phyloP scores from a whole-genome alignment of 2,888 invertebrate species.

The Rosalia funebris region DNA sequence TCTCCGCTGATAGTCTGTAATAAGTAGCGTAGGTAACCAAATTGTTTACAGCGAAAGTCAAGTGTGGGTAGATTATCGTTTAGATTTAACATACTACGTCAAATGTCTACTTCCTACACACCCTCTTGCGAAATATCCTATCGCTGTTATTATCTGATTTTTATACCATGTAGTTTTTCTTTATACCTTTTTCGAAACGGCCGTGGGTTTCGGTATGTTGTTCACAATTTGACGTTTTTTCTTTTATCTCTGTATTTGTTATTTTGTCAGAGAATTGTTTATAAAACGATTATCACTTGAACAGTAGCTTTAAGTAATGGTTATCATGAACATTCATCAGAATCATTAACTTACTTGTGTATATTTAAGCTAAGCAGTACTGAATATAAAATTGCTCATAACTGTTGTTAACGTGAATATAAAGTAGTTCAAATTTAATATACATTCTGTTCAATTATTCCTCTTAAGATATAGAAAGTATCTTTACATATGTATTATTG shows the following conservation, averaged over 20 bases:
- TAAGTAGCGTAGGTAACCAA: constrained; percentile 45
- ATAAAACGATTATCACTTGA: constrained; percentile 25
- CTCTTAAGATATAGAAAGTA: no score
- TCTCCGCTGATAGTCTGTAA: constrained; percentile 25
- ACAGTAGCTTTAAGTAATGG: no score
- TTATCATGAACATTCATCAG: no score
- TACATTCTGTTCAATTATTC: no score
- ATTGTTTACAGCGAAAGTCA: constrained; percentile 49
- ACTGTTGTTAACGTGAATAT: no score
- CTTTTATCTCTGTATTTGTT: constrained; percentile 13
- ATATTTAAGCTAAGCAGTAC: no score
- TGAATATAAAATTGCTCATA: no score
- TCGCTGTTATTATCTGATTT: constrained; percentile 46
- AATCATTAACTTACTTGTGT: no score
- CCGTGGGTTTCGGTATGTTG: constrained; percentile 35
- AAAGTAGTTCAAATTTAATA: no score
- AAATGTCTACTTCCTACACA: constrained; percentile 51
- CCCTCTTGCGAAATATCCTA: constrained; percentile 50
- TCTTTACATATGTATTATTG: no score
- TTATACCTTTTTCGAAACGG: constrained; percentile 41
- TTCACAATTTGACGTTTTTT: constrained; percentile 34
- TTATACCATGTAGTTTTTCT: constrained; percentile 40
- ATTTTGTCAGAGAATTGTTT: constrained; percentile 17
- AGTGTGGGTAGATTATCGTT: constrained; percentile 47
- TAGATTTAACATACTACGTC: constrained; percentile 46